Conservation (phyloP, 2,888 invertebrate genomes). For the Pocota personata region DNA sequence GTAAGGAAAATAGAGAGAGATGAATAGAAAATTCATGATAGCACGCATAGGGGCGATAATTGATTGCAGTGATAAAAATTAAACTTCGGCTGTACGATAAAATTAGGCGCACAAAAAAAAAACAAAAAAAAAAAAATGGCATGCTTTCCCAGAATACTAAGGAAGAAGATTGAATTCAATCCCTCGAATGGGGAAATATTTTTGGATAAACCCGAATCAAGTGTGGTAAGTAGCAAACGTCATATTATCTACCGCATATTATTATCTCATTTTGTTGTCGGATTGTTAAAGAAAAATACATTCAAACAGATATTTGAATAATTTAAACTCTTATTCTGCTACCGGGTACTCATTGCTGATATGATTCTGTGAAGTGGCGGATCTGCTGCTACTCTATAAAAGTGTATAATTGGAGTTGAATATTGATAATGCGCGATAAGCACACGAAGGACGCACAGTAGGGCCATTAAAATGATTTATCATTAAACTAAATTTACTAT, state of each 20-base stretch:
- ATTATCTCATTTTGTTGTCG: neutral
- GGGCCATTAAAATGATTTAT: constrained; percentile 31
- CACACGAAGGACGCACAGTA: constrained; percentile 12
- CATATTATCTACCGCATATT: neutral
- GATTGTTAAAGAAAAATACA: neutral
- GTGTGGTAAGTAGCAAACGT: constrained; percentile 34
- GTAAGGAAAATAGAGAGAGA: neutral
- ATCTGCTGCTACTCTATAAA: constrained; percentile 16
- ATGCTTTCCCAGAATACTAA: constrained; percentile 60
- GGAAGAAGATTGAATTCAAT: constrained; percentile 56
- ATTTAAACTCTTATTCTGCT: neutral
- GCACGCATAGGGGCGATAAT: neutral
- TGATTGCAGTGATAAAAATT: constrained; percentile 18
- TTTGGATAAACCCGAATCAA: constrained; percentile 31
- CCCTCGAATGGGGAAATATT: constrained; percentile 27
- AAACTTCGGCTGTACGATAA: neutral
- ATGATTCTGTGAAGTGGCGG: neutral
- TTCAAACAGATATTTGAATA: neutral
- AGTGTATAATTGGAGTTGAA: constrained; percentile 7
- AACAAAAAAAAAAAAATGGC: constrained; percentile 49
- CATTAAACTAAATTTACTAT: constrained; percentile 16
- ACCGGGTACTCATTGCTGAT: neutral
- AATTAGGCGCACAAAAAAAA: neutral
- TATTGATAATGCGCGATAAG: constrained; percentile 41
- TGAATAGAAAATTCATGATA: neutral